Base-by-base conservation (phyloP, 64 coral and sea anemone species). In the Stichodactyla mertensii region DNA sequence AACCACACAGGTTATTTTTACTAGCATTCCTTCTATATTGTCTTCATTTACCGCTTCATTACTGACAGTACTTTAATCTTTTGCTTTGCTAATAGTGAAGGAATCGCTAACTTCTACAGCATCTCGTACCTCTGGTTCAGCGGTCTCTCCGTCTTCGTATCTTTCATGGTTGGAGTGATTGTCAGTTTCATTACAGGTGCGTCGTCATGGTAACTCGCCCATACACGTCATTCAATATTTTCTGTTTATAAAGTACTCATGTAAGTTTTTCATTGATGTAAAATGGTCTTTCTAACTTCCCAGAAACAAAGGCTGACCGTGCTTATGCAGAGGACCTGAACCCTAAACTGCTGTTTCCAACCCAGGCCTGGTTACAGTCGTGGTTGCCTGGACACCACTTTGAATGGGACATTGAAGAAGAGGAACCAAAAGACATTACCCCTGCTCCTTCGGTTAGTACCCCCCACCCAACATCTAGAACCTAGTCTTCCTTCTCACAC, bases 121-220 rank as follows among this genome's bases (percentile, higher is more conserved):
- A 94, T 94, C 86, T 94, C 92, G 4, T 94, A 94, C 26, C 86
- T 94, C 4, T 94, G 92, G 92, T 91, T 94, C 58, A 88, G 88
- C 67, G 92, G 88, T 54, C 79, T 94, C 71, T 94, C 92, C 0
- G 92, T 94, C 22, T 64, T 94, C 10, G 81, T 87, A 2, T 52
- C 88, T 11, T 94, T 94, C 62, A 51, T 77, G 55, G 85, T 94
- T 71, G 92, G 92, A 26, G 52, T 80, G 4, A 84, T 94, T 67
- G 82, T 91, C 61, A 94, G 92, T 56, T 66, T 94, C 15, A 60
- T 88, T 62, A 77, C 89, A 54, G 92, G 92, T 94, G 77, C 61
- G 92, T 87, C 86, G 0, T 27, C 64, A 57, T 67, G 83, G 16
- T 24, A 85, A 61, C 69, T 10, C 22, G 10, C 20, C 80, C 51